Evolutionary conservation across 35 echinoderm and acorn worm species (phyloP), one percentile per base, ranked within the genome.

Genomic region (Holothuria glaberrima): DNA sequence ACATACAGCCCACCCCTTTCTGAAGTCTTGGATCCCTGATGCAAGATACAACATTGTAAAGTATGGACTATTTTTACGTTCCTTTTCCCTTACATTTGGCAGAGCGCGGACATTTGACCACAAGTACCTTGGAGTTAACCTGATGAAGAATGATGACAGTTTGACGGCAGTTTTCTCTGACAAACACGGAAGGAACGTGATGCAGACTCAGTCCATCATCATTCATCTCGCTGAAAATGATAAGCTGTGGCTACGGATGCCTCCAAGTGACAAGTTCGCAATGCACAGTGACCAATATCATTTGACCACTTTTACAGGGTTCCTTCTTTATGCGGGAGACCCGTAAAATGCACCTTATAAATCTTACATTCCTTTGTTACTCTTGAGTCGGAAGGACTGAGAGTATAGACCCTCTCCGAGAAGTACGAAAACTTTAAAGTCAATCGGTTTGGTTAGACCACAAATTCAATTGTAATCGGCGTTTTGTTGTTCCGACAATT

Each of bases 241-340:
- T 65, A n/a, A 12, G 4, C 65, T 99, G 5, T 99, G 89, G 90
- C 68, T 99, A 22, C 71, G 91, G 46, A 59, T 95, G 38, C 90
- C 90, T 9, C 88, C 97, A 58, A 91, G 82, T 21, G 56, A 81
- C 17, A 9, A 58, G 26, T 95, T 64, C 72, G 93, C 72, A 1
- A 54, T 99, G 24, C 87, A 93, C 77, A 90, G 89, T 63, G 91
- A 92, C 20, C 21, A 63, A 19, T 91, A 89, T 48, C 80, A 90
- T 22, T 82, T 92, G 52, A 35, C 65, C 18, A 95, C 93, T 0
- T 99, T 99, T 34, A 92, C 82, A 1, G 97, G 93, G 4, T 99
- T 95, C 70, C 79, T 99, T 0, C 38, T 99, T 35, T 95, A 93
- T 36, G 86, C 52, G 32, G 92, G 92, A 17, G 57, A 62, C 25